Percentiles rank a stretch among this genome's conserved stretches.
Conservation (phyloP, 2,797 vertebrate genomes). For the Hyperoplus lanceolatus region DNA sequence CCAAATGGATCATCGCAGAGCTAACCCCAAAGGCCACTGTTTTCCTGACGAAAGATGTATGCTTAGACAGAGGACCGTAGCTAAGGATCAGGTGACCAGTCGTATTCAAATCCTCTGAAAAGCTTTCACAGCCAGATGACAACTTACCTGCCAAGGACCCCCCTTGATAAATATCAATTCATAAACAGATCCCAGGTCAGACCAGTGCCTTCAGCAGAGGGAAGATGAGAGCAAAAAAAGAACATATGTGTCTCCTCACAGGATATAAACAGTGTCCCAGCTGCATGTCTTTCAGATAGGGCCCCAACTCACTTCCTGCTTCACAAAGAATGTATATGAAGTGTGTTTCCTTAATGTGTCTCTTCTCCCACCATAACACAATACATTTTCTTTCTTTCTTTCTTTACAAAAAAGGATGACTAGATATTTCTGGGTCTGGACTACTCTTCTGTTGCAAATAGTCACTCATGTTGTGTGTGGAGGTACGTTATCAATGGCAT, state of each 20-base stretch:
- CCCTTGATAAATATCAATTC: slow-evolving; percentile 19
- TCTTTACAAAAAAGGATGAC: no score
- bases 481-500: background rate
- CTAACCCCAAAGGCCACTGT: slow-evolving; percentile 62
- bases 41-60: slow-evolving; percentile 76
- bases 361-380: slow-evolving; percentile 28
- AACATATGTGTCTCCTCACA: slow-evolving; percentile 51
- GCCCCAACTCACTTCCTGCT: slow-evolving; percentile 68
- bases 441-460: background rate
- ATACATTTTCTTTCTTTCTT: no score
- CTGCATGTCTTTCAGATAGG: slow-evolving; percentile 69
- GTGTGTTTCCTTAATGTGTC: slow-evolving; percentile 54
- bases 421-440: background rate
- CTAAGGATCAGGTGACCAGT: slow-evolving; percentile 73
- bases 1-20: slow-evolving; percentile 70
- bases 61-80: slow-evolving; percentile 56
- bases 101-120: slow-evolving; percentile 46
- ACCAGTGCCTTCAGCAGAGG: slow-evolving; percentile 12
- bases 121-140: slow-evolving; percentile 57
- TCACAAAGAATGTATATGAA: slow-evolving; percentile 57
- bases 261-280: slow-evolving; percentile 45
- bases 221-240: slow-evolving; percentile 17
- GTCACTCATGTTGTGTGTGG: background rate
- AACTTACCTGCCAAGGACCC: slow-evolving; percentile 32
- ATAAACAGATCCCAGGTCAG: slow-evolving; percentile 33